Evolutionary conservation across 2,888 invertebrate genomes (phyloP).

Genomic region (Eretmocerus hayati): DNA sequence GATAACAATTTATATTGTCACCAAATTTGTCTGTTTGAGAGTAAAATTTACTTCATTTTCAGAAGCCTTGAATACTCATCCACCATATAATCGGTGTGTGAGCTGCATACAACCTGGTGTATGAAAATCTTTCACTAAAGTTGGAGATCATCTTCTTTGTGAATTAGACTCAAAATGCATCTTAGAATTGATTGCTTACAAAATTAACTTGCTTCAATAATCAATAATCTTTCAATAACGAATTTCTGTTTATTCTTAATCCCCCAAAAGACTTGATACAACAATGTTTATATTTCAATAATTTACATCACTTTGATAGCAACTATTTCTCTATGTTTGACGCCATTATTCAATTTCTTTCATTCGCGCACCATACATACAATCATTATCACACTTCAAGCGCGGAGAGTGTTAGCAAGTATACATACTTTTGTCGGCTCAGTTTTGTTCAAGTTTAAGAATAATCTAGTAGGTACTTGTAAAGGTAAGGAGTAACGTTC

Average conservation of each 20-base stretch:
- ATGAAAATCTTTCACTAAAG: too few relatives aligned
- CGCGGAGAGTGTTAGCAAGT: constrained; percentile 14
- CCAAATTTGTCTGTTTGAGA: too few relatives aligned
- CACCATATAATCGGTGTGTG: too few relatives aligned
- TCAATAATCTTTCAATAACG: constrained; percentile 29
- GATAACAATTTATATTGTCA: too few relatives aligned
- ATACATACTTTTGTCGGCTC: constrained; percentile 14
- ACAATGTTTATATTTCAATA: constrained; percentile 33
- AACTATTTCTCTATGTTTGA: constrained; percentile 39
- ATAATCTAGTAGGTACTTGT: not conserved
- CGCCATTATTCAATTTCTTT: constrained; percentile 36
- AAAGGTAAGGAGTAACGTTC: constrained; percentile 14
- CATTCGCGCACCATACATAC: constrained; percentile 34
- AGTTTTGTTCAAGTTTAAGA: not conserved
- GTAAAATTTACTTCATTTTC: too few relatives aligned
- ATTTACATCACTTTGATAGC: constrained; percentile 45
- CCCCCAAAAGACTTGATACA: constrained; percentile 35
- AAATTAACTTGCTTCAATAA: constrained; percentile 17
- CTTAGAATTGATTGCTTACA: constrained; percentile 15
- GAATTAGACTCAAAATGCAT: constrained; percentile 12
- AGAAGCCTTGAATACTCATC: too few relatives aligned
- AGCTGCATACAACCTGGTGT: too few relatives aligned
- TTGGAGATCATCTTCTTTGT: too few relatives aligned
- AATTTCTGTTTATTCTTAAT: constrained; percentile 31
- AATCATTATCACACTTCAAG: constrained; percentile 25